phyloP scores from a whole-genome alignment of 2,797 vertebrate genomes.

The Sebastes iracundus region DNA sequence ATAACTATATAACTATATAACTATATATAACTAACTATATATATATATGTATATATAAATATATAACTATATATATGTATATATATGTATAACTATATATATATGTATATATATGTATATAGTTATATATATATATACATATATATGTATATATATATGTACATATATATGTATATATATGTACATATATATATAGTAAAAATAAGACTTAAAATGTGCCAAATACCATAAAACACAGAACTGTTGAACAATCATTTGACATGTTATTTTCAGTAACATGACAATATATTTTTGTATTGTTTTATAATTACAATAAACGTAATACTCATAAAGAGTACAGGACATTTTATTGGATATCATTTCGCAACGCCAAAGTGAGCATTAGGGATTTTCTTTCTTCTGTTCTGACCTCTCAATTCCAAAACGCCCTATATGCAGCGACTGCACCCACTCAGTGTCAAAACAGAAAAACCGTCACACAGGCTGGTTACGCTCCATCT shows the following conservation, averaged over 20 bases:
- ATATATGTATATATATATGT: neutral
- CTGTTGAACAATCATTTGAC: constrained; percentile 2
- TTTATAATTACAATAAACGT: constrained; percentile 17
- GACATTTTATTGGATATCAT: constrained; percentile 22
- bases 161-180: neutral
- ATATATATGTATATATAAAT: neutral
- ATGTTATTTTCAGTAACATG: constrained; percentile 24
- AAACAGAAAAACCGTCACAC: constrained; percentile 79
- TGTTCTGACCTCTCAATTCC: constrained; percentile 80
- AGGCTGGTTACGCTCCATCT: constrained; percentile 79
- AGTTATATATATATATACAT: too few relatives aligned
- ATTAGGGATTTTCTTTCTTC: constrained; percentile 56
- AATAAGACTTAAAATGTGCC: constrained; percentile 42
- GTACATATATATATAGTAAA: neutral
- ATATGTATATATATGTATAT: too few relatives aligned
- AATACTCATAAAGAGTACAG: neutral
- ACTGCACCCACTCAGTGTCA: constrained; percentile 78
- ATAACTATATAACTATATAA: too few relatives aligned
- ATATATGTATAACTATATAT: too few relatives aligned
- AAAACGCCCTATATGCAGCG: constrained; percentile 62
- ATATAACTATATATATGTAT: neutral
- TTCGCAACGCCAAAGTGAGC: constrained; percentile 39
- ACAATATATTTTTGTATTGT: neutral
- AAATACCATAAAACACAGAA: constrained; percentile 54
- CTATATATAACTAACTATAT: neutral